phyloP scores from a whole-genome alignment of 2,888 invertebrate genomes.

The Caenorhabditis macrosperma region DNA sequence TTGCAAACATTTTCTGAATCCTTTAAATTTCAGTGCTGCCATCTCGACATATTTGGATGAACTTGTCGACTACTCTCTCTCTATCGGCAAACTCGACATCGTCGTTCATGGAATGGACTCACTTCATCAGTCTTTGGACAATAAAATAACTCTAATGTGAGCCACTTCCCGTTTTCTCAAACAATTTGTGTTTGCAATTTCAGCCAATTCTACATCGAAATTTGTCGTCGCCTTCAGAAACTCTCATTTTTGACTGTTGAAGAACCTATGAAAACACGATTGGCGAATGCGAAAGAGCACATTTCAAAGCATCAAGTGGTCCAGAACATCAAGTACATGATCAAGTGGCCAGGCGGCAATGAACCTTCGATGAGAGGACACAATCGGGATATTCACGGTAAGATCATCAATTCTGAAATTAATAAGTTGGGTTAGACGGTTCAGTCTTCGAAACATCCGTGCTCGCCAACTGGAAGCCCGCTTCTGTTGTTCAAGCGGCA shows the following conservation, averaged over 20 bases:
- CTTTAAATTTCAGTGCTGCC: constrained; percentile 9
- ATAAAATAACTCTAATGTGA: not conserved
- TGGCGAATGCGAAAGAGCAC: constrained; percentile 5
- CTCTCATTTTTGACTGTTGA: constrained; percentile 29
- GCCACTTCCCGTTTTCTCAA: not conserved
- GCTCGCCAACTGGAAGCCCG: not conserved
- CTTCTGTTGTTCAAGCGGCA: not conserved
- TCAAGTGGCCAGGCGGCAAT: constrained; percentile 29
- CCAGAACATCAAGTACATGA: constrained; percentile 26
- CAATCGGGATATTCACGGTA: constrained; percentile 11
- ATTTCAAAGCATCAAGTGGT: constrained; percentile 34
- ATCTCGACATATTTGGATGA: constrained; percentile 31
- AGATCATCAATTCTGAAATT: not conserved
- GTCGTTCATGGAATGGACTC: constrained; percentile 17
- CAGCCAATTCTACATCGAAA: constrained; percentile 38
- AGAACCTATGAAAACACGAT: constrained; percentile 27
- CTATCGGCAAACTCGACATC: not conserved
- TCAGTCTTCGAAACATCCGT: constrained; percentile 13
- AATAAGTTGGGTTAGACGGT: too few species aligned
- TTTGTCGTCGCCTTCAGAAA: constrained; percentile 33
- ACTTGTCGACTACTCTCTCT: constrained; percentile 15
- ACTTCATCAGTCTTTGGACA: constrained; percentile 15
- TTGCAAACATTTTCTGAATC: not conserved
- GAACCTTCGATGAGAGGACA: constrained; percentile 29
- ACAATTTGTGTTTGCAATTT: not conserved